Evolutionary conservation across 2,888 invertebrate species (phyloP), one percentile per base, ranked within the genome.

Genomic region (Acronicta aceris): DNA sequence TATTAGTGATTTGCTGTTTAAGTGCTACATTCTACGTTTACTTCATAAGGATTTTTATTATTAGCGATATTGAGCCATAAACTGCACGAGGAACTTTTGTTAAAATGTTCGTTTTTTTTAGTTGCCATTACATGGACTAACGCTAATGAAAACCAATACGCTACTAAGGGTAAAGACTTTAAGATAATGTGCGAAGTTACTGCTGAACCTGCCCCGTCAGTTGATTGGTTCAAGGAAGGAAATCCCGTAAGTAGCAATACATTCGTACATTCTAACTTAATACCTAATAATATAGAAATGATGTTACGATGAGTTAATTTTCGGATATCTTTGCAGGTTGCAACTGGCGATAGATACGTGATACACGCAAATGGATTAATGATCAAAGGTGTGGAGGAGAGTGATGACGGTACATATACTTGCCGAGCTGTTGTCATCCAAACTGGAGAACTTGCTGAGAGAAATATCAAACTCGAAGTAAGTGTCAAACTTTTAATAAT

Each of bases 101-200:
- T 33, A 47, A 17, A 48, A 52, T 49, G 5, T 41, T 25, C 9
- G 21, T 59, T 63, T 54, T 60, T 84, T 86, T 92, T 90, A 98
- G 98, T 97, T 85, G 97, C 97, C 42, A 98, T 98, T 63, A 97
- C 97, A 66, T 98, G 97, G 96, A 96, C 96, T 13, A 97, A 98
- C 87, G 98, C 98, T 0, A 98, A 98, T 40, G 95, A 95, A 82
- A 96, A 97, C 82, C 98, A 98, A 87, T 97, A 96, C 82, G 97
- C 98, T 1, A 97, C 97, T 25, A 95, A 97, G 57, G 97, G 97
- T 30, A 95, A 95, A 72, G 96, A 97, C 81, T 97, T 96, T 85
- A 96, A 96, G 86, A 96, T 98, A 16, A 96, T 96, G 90, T 98
- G 98, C 84, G 96, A 97, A 87, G 98, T 98, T 0, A 96, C 96